Conservation (phyloP, 2,113 vertebrate species). For the Vulpes lagopus region DNA sequence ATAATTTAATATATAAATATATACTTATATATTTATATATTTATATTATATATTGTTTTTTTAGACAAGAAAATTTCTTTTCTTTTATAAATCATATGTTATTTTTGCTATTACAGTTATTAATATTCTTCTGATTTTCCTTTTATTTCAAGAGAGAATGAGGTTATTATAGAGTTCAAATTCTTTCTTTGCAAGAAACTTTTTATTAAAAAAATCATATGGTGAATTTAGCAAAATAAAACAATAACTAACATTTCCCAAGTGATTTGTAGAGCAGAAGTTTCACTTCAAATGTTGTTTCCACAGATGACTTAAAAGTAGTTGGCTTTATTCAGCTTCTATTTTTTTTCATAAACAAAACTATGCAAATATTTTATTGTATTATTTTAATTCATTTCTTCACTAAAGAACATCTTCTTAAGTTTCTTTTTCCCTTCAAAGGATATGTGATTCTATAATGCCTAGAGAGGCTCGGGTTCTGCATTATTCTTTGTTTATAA, state of each 20-base stretch:
- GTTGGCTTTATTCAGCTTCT: background rate
- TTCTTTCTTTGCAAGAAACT: background rate
- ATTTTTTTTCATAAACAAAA: background rate
- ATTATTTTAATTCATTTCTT: constrained; percentile 5
- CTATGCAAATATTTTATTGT: background rate
- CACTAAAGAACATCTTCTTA: background rate
- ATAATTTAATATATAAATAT: too few relatives aligned
- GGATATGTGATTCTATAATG: background rate
- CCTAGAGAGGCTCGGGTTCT: background rate
- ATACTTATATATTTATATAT: too few relatives aligned
- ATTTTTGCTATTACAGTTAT: background rate
- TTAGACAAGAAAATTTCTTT: background rate
- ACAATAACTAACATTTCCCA: background rate
- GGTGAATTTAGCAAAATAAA: constrained; percentile 21
- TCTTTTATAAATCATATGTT: background rate
- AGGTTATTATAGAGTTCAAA: background rate
- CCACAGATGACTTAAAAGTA: background rate
- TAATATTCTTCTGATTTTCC: background rate
- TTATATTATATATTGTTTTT: background rate
- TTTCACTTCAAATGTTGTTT: constrained; percentile 18
- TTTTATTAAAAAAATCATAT: background rate
- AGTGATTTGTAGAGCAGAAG: background rate
- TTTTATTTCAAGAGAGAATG: background rate
- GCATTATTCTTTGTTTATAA: background rate
- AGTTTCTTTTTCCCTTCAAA: background rate